These are phyloP conservation scores for Siderastrea siderea DNA, from an alignment of 92 coral and sea anemone species.

Conservation along the genomic window DNA sequence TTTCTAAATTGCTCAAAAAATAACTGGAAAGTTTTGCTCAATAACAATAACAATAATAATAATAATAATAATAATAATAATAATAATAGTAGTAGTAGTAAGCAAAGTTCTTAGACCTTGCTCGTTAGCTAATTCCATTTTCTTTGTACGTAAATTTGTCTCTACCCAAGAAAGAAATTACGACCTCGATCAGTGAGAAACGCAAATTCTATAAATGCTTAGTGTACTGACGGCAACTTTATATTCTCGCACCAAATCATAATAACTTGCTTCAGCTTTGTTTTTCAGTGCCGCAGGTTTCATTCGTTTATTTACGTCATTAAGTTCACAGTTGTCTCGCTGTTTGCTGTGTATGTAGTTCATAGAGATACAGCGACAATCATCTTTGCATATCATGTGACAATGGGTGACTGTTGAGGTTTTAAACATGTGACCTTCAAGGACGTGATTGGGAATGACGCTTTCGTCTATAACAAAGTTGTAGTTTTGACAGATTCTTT, in stretches of 20 bases:
- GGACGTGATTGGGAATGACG: slow-evolving; percentile 7
- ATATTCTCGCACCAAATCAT: slow-evolving; percentile 29
- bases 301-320: slow-evolving; percentile 3
- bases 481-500: not conserved
- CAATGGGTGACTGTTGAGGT: slow-evolving; percentile 2
- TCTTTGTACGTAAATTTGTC: too few species aligned
- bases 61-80: too few species aligned
- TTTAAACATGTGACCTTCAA: slow-evolving; percentile 32
- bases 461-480: slow-evolving; percentile 7
- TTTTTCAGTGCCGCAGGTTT: slow-evolving; percentile 11
- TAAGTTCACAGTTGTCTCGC: slow-evolving; percentile 15
- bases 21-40: too few species aligned
- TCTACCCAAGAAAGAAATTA: too few species aligned
- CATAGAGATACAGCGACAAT: slow-evolving; percentile 31
- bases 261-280: not conserved
- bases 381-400: slow-evolving; percentile 22
- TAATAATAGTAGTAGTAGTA: too few species aligned
- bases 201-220: too few species aligned
- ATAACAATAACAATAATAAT: too few species aligned
- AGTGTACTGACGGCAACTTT: not conserved
- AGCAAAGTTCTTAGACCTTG: too few species aligned
- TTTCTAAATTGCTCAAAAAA: not conserved
- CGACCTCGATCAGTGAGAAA: too few species aligned
- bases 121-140: too few species aligned
- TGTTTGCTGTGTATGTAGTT: not conserved